Evolutionary conservation across 2,797 vertebrate genomes (phyloP).

Genomic region (Enteromius fasciolatus): DNA sequence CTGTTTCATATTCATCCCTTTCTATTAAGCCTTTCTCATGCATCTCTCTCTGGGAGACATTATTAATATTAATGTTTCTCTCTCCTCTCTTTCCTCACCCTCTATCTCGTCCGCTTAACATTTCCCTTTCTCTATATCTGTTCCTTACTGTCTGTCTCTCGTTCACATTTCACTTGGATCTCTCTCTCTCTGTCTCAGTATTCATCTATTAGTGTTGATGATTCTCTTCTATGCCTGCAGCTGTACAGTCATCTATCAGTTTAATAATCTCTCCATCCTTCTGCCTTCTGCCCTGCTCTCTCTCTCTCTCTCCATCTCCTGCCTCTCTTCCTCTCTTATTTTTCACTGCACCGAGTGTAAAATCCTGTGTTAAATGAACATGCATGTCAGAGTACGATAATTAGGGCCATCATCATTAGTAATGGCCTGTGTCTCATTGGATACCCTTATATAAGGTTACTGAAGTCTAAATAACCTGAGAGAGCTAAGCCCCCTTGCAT

Average conservation of each 20-base stretch:
- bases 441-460: constrained; percentile 70
- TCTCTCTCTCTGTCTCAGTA: constrained; percentile 63
- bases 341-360: constrained; percentile 61
- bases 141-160: constrained; percentile 41
- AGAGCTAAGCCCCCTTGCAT: constrained; percentile 25
- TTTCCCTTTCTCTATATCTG: constrained; percentile 21
- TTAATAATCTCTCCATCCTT: constrained; percentile 72
- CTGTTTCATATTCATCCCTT: constrained; percentile 55
- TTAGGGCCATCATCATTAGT: constrained; percentile 73
- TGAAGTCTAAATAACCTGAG: constrained; percentile 67
- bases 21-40: constrained; percentile 59
- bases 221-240: constrained; percentile 77
- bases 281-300: constrained; percentile 35
- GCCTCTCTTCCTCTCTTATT: constrained; percentile 35
- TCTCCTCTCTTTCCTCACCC: constrained; percentile 17
- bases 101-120: constrained; percentile 50
- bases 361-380: constrained; percentile 72
- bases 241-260: constrained; percentile 81
- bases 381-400: constrained; percentile 71
- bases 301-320: constrained; percentile 39
- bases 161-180: constrained; percentile 22
- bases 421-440: constrained; percentile 62
- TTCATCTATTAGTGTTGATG: constrained; percentile 82
- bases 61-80: constrained; percentile 63
- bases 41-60: constrained; percentile 55